Evolutionary conservation across 1,140 invertebrate genomes (phyloP), one percentile per base, ranked within the genome.

Genomic region (Nasonia giraulti): DNA sequence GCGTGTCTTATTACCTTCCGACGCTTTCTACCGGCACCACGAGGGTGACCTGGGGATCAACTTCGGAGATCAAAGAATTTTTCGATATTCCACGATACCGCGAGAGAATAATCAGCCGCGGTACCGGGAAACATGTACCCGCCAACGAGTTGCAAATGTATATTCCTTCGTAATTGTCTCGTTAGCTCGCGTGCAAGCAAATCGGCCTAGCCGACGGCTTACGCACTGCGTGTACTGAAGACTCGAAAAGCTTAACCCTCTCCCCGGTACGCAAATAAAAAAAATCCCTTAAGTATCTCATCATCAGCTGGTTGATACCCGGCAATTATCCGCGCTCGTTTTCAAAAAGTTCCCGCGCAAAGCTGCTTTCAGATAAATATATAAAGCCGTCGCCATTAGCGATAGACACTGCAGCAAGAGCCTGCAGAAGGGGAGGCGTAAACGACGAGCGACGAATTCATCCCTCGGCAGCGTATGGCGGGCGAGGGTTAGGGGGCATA

Each of bases 1-100:
- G 14, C 14, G 47, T 68, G 2, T 82, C 44, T 73, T 83, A 76
- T 83, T 76, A 76, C 78, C 78, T 80, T 79, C 37, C n/a, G 23
- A 27, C 23, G 68, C 68, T 20, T 55, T 55, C 17, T 27, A 27
- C 27, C 27, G 27, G 50, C 12, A 17, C 50, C 50, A 2, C 50
- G 50, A 44, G 50, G 50, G 50, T 55, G 17, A 55, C 2, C 12
- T 3, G 14, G 12, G 11, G 5, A 55, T 17, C 50, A 5, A 50
- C 11, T 37, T 17, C 17, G 11, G 50, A 20, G 50, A 5, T 55
- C 55, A n/a, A 17, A 20, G 55, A 62, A 62, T 62, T n/a, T 62
- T 6, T 62, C 20, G 7, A n/a, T 62, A 17, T 10, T 69, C 68
- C 5, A 69, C 2, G 68, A 31, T 27, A 27, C 68, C 2, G 40